These are phyloP conservation scores for Horisme vitalbata DNA, from an alignment of 2,888 invertebrate genomes.

Conservation along the genomic window DNA sequence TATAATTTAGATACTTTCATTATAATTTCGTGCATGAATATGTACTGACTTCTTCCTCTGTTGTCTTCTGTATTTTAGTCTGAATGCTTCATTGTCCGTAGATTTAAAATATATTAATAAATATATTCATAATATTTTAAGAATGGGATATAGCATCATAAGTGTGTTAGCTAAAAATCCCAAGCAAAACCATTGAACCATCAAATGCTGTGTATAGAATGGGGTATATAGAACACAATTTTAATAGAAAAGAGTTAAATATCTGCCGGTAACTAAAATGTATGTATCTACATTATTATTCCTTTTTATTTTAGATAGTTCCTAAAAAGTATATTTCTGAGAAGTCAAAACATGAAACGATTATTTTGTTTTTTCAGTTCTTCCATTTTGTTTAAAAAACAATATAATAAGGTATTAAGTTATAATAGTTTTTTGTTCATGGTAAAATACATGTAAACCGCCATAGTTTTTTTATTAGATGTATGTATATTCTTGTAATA, in stretches of 20 bases:
- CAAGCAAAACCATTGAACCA: too few species aligned
- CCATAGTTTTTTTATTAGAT: slow-evolving; percentile 19
- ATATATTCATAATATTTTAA: too few species aligned
- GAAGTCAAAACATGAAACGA: slow-evolving; percentile 21
- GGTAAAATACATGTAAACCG: slow-evolving; percentile 17
- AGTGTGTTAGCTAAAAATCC: too few species aligned
- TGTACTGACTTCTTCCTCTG: slow-evolving; percentile 11
- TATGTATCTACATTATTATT: neutral
- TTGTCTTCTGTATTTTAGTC: neutral
- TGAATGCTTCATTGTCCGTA: neutral
- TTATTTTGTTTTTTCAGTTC: slow-evolving; percentile 33
- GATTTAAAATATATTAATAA: too few species aligned
- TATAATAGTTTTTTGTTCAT: slow-evolving; percentile 28
- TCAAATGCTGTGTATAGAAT: too few species aligned
- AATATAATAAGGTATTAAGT: slow-evolving; percentile 15
- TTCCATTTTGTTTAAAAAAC: slow-evolving; percentile 40
- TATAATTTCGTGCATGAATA: neutral
- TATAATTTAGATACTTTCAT: slow-evolving; percentile 6
- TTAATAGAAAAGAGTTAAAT: slow-evolving; percentile 4
- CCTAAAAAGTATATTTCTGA: slow-evolving; percentile 5
- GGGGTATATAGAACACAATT: too few species aligned
- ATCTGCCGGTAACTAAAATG: neutral
- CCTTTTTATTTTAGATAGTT: slow-evolving; percentile 7
- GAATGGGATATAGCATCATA: too few species aligned
- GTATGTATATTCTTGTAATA: slow-evolving; percentile 21